Percentiles rank a stretch among this genome's conserved stretches.
These are phyloP conservation scores for Orius laevigatus DNA, from an alignment of 1,140 invertebrate species.

Conservation along the genomic window DNA sequence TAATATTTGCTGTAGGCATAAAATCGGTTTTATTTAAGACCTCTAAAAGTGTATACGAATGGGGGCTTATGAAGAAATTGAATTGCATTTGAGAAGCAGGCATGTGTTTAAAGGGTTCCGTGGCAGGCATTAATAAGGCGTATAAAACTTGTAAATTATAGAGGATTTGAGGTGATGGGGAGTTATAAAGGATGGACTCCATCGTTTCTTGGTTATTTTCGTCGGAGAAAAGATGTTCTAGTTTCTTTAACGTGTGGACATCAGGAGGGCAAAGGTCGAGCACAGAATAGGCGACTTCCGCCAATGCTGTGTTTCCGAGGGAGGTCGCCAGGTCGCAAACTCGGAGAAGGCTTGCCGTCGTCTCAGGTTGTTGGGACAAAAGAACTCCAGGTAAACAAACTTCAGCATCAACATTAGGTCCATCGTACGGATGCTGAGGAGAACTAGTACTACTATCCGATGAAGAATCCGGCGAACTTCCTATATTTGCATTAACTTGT, in stretches of 20 bases:
- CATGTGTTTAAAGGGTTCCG: conserved; percentile 64
- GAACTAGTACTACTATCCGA: conserved; percentile 78
- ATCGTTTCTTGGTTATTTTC: conserved; percentile 28
- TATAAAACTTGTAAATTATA: conserved; percentile 74
- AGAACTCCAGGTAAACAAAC: conserved; percentile 71
- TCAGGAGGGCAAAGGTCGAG: conserved; percentile 14
- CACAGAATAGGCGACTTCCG: conserved; percentile 14
- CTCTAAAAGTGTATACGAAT: conserved; percentile 61
- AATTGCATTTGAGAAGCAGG: conserved; percentile 67
- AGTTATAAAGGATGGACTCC: conserved; percentile 55
- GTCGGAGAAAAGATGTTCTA: conserved; percentile 10
- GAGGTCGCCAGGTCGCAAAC: conserved; percentile 13
- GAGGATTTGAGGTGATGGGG: conserved; percentile 58
- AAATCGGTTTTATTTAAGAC: conserved; percentile 81
- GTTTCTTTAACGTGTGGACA: background rate
- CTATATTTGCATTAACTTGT: conserved; percentile 62
- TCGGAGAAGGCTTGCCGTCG: conserved; percentile 6
- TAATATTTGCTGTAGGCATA: conserved; percentile 60
- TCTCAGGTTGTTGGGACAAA: conserved; percentile 7
- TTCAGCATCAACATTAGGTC: conserved; percentile 68
- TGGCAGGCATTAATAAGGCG: conserved; percentile 78
- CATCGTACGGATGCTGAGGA: conserved; percentile 62
- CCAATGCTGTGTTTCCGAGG: conserved; percentile 11
- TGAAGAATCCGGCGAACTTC: conserved; percentile 73
- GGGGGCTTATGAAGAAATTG: conserved; percentile 73